phyloP scores from a whole-genome alignment of 2,888 invertebrate genomes.

The Callimorpha dominula region DNA sequence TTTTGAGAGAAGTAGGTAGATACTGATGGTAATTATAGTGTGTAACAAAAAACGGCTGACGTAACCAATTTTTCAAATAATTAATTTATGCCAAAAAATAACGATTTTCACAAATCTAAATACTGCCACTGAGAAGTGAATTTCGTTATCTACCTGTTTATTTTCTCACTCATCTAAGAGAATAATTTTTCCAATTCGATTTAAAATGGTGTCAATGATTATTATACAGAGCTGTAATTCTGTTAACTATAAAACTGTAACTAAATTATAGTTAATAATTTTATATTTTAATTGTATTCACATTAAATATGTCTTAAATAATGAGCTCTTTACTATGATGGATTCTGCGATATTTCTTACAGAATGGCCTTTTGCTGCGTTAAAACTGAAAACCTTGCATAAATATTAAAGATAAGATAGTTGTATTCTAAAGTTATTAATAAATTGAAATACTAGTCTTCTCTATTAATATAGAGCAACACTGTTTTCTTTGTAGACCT shows the following conservation, averaged over 20 bases:
- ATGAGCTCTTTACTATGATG: background rate
- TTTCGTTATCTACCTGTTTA: background rate
- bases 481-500: constrained; percentile 7
- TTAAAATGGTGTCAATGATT: background rate
- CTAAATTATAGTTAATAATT: background rate
- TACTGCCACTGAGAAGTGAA: background rate
- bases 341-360: background rate
- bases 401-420: background rate
- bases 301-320: background rate
- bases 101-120: background rate
- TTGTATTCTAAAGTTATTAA: background rate
- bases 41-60: too few relatives aligned
- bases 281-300: background rate
- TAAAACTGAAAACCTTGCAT: background rate
- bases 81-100: too few relatives aligned
- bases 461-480: constrained; percentile 36
- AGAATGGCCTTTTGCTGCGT: background rate
- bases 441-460: constrained; percentile 47
- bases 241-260: background rate
- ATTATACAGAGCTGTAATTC: background rate
- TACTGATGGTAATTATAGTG: too few relatives aligned
- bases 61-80: too few relatives aligned
- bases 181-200: background rate
- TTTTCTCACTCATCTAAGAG: background rate
- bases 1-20: background rate